Evolutionary conservation across 2,113 vertebrate genomes (phyloP).

Genomic region (Ascaphus truei): DNA sequence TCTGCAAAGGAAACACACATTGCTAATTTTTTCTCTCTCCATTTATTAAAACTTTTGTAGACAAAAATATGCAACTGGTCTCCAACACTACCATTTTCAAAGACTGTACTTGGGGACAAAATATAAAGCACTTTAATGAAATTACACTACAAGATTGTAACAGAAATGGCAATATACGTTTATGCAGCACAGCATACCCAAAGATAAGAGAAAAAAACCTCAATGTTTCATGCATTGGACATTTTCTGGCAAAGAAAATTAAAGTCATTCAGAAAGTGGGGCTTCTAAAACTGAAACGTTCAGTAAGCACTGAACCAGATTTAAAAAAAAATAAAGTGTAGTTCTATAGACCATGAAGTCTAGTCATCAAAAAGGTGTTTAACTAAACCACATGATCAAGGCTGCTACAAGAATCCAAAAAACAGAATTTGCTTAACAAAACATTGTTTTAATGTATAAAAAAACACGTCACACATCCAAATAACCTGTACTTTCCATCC

Average conservation of each 20-base stretch:
- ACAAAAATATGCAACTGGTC: conserved; percentile 4
- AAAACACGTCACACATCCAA: too few species aligned
- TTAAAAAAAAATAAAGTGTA: too few species aligned
- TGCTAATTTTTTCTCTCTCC: too few species aligned
- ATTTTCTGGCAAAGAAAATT: not conserved
- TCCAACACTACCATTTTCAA: not conserved
- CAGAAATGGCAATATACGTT: not conserved
- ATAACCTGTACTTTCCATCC: too few species aligned
- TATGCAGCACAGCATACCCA: not conserved
- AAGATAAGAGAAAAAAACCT: not conserved
- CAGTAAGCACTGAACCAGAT: too few species aligned
- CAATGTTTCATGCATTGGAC: not conserved
- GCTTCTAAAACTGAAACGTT: too few species aligned
- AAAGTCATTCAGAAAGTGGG: too few species aligned
- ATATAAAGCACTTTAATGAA: not conserved
- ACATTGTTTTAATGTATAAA: too few species aligned
- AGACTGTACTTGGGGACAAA: not conserved
- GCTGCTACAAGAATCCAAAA: too few species aligned
- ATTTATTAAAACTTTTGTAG: conserved; percentile 21
- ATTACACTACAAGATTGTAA: not conserved
- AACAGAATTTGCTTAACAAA: too few species aligned
- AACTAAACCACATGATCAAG: not conserved
- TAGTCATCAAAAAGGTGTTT: not conserved
- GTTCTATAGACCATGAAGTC: not conserved
- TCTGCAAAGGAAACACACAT: not conserved